phyloP scores from a whole-genome alignment of 2,113 vertebrate species.

The Malurus melanocephalus region DNA sequence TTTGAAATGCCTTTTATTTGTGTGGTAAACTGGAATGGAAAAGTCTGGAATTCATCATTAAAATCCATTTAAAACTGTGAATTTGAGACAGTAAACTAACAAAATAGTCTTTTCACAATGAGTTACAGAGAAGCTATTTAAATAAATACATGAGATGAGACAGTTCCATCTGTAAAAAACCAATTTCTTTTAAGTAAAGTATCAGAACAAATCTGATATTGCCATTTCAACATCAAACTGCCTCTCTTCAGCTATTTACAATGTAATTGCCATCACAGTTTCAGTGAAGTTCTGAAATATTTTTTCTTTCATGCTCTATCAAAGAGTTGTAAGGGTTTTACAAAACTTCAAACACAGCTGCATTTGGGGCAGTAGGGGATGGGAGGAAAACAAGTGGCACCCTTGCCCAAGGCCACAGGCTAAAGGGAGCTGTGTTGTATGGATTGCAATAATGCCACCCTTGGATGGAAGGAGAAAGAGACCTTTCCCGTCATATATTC shows the following conservation, averaged over 20 bases:
- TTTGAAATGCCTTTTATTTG: neutral
- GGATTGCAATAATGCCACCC: neutral
- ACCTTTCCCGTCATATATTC: neutral
- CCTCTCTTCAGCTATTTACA: constrained; percentile 37
- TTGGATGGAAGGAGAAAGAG: neutral
- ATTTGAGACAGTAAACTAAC: neutral
- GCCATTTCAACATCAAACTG: constrained; percentile 34
- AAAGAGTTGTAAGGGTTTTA: constrained; percentile 14
- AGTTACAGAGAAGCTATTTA: constrained; percentile 28
- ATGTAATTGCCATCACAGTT: constrained; percentile 31
- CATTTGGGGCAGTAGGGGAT: neutral
- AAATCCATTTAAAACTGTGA: neutral
- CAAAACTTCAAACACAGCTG: neutral
- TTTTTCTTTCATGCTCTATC: constrained; percentile 31
- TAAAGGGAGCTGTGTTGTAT: neutral
- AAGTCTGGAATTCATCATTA: neutral
- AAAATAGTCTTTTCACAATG: neutral
- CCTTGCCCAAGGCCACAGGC: neutral
- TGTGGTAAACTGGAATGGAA: neutral
- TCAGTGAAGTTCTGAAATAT: constrained; percentile 26
- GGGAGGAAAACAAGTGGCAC: neutral
- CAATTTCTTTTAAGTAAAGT: constrained; percentile 34
- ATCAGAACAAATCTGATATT: constrained; percentile 46
- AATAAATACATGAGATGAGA: constrained; percentile 20
- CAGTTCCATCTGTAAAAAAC: neutral